Evolutionary conservation across 2,888 invertebrate genomes (phyloP).

Genomic region (Mesorhabditis belari): DNA sequence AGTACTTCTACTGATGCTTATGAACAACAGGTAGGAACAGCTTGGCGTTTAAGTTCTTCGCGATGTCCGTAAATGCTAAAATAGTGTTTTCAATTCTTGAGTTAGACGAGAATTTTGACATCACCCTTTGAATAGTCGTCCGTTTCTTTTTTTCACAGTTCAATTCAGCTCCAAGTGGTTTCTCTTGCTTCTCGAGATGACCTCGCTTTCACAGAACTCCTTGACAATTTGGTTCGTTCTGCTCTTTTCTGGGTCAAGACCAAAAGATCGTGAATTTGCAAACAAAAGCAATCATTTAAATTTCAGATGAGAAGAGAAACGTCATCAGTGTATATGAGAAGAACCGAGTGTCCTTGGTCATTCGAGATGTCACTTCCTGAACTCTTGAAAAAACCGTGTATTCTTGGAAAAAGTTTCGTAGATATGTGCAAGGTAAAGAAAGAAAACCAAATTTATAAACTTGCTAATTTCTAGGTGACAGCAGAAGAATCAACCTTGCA

Average conservation of each 20-base stretch:
- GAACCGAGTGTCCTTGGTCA: neutral
- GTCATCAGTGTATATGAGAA: constrained; percentile 5
- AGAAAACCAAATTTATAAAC: neutral
- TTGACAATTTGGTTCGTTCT: neutral
- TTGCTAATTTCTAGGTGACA: neutral
- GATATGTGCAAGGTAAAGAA: neutral
- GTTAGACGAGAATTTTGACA: no score
- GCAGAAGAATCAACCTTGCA: neutral
- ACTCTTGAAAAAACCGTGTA: constrained; percentile 10
- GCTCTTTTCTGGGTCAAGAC: neutral
- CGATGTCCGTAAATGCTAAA: no score
- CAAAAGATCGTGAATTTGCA: neutral
- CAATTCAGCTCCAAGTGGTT: neutral
- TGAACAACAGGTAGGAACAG: neutral
- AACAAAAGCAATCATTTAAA: no score
- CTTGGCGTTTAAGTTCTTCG: no score
- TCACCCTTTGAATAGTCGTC: no score
- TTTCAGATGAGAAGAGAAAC: constrained; percentile 5
- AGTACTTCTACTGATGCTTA: neutral
- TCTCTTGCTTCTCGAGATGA: neutral
- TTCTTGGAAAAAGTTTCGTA: neutral
- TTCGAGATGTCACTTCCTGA: neutral
- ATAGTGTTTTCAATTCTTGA: no score
- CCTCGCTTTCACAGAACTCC: neutral
- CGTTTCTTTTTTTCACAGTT: no score